Evolutionary conservation across 2,888 invertebrate genomes (phyloP), one percentile per base, ranked within the genome.

Genomic region (Tetranychus piercei): DNA sequence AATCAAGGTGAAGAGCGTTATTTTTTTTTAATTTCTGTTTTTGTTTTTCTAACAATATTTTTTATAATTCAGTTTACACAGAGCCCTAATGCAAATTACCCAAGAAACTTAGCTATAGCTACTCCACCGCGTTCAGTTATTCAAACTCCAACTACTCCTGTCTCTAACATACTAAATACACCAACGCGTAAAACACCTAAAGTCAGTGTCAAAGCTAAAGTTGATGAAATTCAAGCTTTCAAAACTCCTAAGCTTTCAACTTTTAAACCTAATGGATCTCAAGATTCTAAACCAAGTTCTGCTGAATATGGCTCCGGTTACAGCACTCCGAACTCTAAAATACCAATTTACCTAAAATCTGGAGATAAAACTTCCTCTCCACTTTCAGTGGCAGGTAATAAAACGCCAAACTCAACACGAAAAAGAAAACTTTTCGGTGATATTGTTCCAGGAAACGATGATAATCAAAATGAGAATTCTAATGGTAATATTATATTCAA

Each of bases 191-290:
- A 15, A 55, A 55, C 55, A 15, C 55, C 55, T 55, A 55, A 55
- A 55, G 55, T 55, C 55, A 55, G 5, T 15, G 15, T 55, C 15
- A 55, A 15, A 55, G 55, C 55, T 15, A 55, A 55, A 55, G 15
- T 6, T 6, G 55, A 55, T 15, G 55, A 55, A 55, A 15, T 55
- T 55, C 55, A 55, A 55, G 55, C 6, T 55, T 55, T 55, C 69
- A 69, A 69, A 11, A 23, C 69, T 5, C 69, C 69, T 20, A 69
- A 69, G 22, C 9, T 69, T 20, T 69, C 69, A 69, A 69, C 69
- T 0, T 69, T 69, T 8, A 69, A 69, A 69, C 69, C 69, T 69
- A 69, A 69, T 20, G 69, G 34, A 11, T 23, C 20, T 69, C 69
- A 20, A 6, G 20, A 69, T 23, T 20, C 22, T 5, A n/a, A 18